These are phyloP conservation scores for Corythornis cristatus DNA, from an alignment of 2,113 vertebrate genomes.

Conservation along the genomic window DNA sequence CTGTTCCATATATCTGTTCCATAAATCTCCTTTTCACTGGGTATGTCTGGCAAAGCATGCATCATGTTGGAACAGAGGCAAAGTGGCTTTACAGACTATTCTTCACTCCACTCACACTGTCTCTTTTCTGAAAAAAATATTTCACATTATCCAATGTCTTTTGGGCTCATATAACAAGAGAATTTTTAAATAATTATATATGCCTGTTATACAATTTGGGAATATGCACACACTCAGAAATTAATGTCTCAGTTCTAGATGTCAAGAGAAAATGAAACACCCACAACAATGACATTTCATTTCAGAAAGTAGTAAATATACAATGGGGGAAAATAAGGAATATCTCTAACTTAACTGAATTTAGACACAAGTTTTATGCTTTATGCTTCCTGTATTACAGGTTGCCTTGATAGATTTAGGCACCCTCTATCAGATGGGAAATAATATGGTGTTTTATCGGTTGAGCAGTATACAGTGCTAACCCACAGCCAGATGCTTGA, in stretches of 20 bases:
- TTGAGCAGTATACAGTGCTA: neutral
- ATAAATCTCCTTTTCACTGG: neutral
- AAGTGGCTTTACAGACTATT: neutral
- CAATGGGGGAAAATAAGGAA: neutral
- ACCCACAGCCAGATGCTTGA: neutral
- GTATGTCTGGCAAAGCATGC: rapidly evolving
- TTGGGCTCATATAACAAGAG: neutral
- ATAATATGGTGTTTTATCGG: neutral
- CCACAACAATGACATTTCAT: neutral
- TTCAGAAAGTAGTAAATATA: neutral
- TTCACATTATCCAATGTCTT: neutral
- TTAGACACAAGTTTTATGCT: neutral
- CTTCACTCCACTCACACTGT: neutral
- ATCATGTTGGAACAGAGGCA: neutral
- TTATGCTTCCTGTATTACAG: neutral
- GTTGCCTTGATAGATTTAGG: neutral
- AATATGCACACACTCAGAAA: neutral
- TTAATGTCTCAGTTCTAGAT: neutral
- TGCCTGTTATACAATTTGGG: neutral
- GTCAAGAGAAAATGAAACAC: neutral
- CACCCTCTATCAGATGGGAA: neutral
- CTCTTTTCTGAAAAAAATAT: neutral
- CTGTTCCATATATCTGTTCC: neutral
- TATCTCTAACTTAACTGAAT: neutral
- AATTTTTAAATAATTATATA: neutral